Evolutionary conservation across 2,888 invertebrate species (phyloP), one percentile per base, ranked within the genome.

Genomic region (Athalia rosae): DNA sequence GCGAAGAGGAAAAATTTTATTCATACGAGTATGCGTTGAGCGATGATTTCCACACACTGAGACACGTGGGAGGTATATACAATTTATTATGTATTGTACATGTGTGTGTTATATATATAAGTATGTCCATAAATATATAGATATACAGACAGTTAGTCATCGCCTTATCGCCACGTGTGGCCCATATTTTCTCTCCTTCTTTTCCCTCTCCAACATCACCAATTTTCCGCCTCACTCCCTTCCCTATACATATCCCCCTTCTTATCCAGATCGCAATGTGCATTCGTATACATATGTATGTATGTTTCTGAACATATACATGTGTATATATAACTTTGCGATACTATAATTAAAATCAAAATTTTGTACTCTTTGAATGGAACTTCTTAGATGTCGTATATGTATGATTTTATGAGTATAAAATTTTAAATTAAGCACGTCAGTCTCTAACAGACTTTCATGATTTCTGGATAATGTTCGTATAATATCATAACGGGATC

Each of bases 101-200:
- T 8, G 61, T 28, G 28, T 47, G n/a, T 4, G 47, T 7, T 41
- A 41, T 62, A 62, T 43, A 41, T n/a, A 15, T 15, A 48, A 7
- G 48, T 15, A 45, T 15, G 15, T 48, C 66, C 9, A 6, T 8
- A 13, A 3, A 4, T 69, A 66, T 15, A 4, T 13, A 15, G 56
- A 63, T 69, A n/a, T 58, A 45, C 13, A 8, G 13, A 43, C 43
- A 45, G 61, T 74, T 74, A 74, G 61, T 74, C 74, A 74, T 74
- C 74, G 48, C 74, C 47, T 61, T 62, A 74, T 74, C 74, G 74
- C 61, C 74, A 74, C 74, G 74, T 74, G 74, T 62, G 74, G 61
- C 74, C 74, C 62, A 74, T 61, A 74, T 74, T 74, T 28, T 28
- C 74, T 45, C 71, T 56, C 58, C 28, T n/a, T 63, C 63, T 9